Evolutionary conservation across 1,140 invertebrate species (phyloP).

Genomic region (Eubasilissa regina): DNA sequence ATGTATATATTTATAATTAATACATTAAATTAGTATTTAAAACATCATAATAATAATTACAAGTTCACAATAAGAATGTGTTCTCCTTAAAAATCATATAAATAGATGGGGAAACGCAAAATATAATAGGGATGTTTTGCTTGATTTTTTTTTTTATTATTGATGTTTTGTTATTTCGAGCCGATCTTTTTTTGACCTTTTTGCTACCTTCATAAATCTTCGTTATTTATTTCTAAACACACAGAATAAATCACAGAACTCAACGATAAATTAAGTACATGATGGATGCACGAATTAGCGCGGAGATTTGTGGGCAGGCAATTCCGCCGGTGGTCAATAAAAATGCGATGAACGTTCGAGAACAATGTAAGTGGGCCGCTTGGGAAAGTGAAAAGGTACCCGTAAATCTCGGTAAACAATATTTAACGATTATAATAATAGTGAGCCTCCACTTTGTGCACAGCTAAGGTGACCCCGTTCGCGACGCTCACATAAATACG

Average conservation of each 20-base stretch:
- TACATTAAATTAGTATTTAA: too few species aligned
- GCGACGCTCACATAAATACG: slow-evolving; percentile 1
- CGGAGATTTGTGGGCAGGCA: not conserved
- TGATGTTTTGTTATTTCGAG: too few species aligned
- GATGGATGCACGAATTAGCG: slow-evolving; percentile 8
- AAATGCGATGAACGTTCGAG: not conserved
- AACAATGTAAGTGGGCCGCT: slow-evolving; percentile 4
- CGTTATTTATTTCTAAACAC: not conserved
- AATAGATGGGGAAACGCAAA: too few species aligned
- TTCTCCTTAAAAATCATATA: too few species aligned
- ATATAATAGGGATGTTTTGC: too few species aligned
- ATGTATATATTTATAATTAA: too few species aligned
- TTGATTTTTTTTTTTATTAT: too few species aligned
- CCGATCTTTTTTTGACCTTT: too few species aligned
- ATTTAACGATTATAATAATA: slow-evolving; percentile 28
- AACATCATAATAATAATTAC: too few species aligned
- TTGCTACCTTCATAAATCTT: not conserved
- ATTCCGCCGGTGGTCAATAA: slow-evolving; percentile 18
- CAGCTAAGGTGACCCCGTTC: not conserved
- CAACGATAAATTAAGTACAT: not conserved
- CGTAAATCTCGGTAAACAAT: slow-evolving; percentile 10
- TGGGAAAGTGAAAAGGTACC: slow-evolving; percentile 10
- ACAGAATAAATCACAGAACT: not conserved
- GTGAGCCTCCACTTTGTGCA: not conserved
- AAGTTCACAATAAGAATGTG: too few species aligned